Evolutionary conservation across 2,797 vertebrate genomes (phyloP).

Genomic region (Orestias chungarensis): DNA sequence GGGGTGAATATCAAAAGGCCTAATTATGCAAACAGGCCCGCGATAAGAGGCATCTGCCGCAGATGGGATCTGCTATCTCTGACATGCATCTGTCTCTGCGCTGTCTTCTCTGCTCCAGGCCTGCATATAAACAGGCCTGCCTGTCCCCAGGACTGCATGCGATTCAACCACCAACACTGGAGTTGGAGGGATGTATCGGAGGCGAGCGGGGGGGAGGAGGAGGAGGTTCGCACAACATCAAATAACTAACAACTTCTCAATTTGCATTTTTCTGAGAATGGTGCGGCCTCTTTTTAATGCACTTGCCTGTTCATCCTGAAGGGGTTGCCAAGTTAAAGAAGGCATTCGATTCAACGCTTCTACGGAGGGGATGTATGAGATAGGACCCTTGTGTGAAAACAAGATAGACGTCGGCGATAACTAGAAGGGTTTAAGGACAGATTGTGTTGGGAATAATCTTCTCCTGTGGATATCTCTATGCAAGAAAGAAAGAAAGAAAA

Average conservation of each 20-base stretch:
- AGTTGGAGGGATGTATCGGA: constrained; percentile 72
- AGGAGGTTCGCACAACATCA: constrained; percentile 73
- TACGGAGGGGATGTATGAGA: constrained; percentile 70
- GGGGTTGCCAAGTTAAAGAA: constrained; percentile 72
- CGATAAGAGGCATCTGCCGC: constrained; percentile 78
- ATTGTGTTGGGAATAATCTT: constrained; percentile 67
- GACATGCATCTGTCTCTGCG: constrained; percentile 85
- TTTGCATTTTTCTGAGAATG: constrained; percentile 80
- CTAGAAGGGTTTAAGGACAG: constrained; percentile 59
- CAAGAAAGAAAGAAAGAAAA: constrained; percentile 11
- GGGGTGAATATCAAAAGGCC: constrained; percentile 77
- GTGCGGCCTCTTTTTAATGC: constrained; percentile 63
- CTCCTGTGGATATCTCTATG: constrained; percentile 59
- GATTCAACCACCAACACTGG: constrained; percentile 79
- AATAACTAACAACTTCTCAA: constrained; percentile 82
- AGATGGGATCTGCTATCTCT: constrained; percentile 86
- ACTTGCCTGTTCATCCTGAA: constrained; percentile 73
- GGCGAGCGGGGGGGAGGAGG: constrained; percentile 49
- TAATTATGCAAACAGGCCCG: constrained; percentile 81
- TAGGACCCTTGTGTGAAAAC: constrained; percentile 74
- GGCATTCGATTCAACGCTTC: constrained; percentile 74
- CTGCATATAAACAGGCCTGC: constrained; percentile 81
- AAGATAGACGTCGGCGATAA: constrained; percentile 74
- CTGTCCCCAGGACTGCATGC: constrained; percentile 79
- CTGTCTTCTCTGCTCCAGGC: constrained; percentile 80